Conservation (phyloP, 2,113 vertebrate genomes). For the Echinops telfairi region DNA sequence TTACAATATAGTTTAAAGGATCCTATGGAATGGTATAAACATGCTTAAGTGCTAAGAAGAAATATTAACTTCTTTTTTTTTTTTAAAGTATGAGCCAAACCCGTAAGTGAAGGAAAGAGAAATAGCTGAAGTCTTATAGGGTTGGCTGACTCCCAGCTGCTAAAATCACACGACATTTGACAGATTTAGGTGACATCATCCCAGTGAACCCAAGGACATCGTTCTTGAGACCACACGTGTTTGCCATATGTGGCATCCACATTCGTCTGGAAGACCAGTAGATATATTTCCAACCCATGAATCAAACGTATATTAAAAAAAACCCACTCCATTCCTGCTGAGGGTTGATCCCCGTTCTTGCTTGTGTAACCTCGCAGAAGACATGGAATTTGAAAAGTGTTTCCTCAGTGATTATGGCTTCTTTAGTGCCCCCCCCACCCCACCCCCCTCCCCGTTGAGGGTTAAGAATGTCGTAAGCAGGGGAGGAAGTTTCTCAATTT, state of each 20-base stretch:
- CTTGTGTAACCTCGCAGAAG: neutral
- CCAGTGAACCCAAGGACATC: neutral
- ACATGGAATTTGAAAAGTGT: neutral
- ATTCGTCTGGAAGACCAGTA: slow-evolving; percentile 1
- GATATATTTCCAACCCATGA: neutral
- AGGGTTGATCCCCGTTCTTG: neutral
- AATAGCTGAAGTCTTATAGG: neutral
- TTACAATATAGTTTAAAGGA: neutral
- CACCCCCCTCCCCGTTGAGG: no score
- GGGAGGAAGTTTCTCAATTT: slow-evolving; percentile 27
- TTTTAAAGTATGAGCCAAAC: no score
- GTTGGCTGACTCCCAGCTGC: neutral
- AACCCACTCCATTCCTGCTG: neutral
- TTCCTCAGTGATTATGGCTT: neutral
- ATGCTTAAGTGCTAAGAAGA: neutral
- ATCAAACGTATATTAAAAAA: neutral
- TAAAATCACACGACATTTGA: neutral
- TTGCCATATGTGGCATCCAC: neutral
- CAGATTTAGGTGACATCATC: neutral
- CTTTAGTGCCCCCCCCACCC: neutral
- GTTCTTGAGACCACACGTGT: neutral
- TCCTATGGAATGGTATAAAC: neutral
- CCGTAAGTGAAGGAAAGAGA: no score
- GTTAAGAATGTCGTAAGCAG: neutral
- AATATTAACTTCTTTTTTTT: no score